phyloP scores from a whole-genome alignment of 2,888 invertebrate species.

The Axea sp. region DNA sequence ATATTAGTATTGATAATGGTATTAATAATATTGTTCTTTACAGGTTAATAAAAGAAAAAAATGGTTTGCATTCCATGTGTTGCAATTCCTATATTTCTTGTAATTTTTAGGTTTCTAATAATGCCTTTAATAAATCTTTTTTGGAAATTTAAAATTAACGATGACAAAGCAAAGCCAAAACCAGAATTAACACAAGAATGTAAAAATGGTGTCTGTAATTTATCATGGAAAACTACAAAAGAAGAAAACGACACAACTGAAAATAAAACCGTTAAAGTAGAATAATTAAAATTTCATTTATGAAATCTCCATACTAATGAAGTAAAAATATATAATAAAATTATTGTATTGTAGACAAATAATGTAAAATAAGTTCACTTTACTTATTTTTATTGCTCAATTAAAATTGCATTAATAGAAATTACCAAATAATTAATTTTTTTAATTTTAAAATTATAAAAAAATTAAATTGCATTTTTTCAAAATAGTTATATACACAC shows the following conservation, averaged over 20 bases:
- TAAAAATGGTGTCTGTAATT: constrained; percentile 74
- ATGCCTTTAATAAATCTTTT: constrained; percentile 89
- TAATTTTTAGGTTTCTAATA: constrained; percentile 91
- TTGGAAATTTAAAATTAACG: constrained; percentile 86
- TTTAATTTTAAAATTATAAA: no score
- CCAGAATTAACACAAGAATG: constrained; percentile 74
- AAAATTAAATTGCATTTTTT: no score
- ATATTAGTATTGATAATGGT: no score
- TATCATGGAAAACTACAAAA: constrained; percentile 70
- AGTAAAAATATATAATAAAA: no score
- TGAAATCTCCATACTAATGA: neutral
- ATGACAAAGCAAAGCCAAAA: constrained; percentile 64
- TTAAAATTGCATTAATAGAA: no score
- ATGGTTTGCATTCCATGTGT: constrained; percentile 94
- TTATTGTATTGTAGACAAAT: no score
- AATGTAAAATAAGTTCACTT: no score
- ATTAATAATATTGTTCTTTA: no score
- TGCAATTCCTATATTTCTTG: constrained; percentile 89
- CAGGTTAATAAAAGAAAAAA: no score
- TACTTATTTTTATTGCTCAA: no score
- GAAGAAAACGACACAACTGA: constrained; percentile 41
- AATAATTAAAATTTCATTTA: constrained; percentile 28
- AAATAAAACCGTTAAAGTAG: constrained; percentile 54
- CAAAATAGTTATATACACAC: no score
- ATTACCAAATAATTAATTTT: no score